A percentile compares a stretch with the other conserved stretches of the same genome.
phyloP scores from a whole-genome alignment of 2,888 invertebrate genomes.

The Linyphia triangularis region DNA sequence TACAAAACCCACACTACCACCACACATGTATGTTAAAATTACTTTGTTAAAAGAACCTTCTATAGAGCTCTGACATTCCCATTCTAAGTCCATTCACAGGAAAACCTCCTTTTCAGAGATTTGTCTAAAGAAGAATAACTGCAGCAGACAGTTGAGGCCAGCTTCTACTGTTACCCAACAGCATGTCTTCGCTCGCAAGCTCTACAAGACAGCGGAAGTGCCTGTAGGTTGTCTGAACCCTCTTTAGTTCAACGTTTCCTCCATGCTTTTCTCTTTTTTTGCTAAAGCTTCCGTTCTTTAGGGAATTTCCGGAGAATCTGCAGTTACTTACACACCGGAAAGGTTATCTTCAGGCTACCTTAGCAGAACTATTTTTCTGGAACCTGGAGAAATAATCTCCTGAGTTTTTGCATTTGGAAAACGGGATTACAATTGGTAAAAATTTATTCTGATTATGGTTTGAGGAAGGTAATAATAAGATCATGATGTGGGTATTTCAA shows the following conservation, averaged over 20 bases:
- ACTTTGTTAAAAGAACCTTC: background rate
- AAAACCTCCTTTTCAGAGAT: background rate
- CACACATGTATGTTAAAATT: background rate
- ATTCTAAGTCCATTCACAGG: background rate
- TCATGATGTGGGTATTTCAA: no score
- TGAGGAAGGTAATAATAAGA: no score
- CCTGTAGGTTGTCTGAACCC: slow-evolving; percentile 15
- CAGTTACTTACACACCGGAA: no score
- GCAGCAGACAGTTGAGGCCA: background rate
- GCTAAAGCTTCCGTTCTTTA: background rate
- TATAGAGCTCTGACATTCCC: background rate
- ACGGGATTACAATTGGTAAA: no score
- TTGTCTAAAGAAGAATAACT: background rate
- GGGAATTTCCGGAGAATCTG: slow-evolving; percentile 11
- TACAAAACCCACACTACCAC: background rate
- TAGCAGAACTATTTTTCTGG: no score
- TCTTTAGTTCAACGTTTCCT: background rate
- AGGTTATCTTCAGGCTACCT: no score
- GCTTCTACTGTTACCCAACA: background rate
- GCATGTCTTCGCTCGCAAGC: background rate
- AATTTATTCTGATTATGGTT: no score
- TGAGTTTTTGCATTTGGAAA: no score
- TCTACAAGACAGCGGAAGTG: slow-evolving; percentile 19
- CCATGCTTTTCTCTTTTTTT: slow-evolving; percentile 11
- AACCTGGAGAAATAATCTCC: no score